A percentile compares a stretch with the other conserved stretches of the same genome.
phyloP scores from a whole-genome alignment of 2,797 vertebrate genomes.

The Syncerus caffer region DNA sequence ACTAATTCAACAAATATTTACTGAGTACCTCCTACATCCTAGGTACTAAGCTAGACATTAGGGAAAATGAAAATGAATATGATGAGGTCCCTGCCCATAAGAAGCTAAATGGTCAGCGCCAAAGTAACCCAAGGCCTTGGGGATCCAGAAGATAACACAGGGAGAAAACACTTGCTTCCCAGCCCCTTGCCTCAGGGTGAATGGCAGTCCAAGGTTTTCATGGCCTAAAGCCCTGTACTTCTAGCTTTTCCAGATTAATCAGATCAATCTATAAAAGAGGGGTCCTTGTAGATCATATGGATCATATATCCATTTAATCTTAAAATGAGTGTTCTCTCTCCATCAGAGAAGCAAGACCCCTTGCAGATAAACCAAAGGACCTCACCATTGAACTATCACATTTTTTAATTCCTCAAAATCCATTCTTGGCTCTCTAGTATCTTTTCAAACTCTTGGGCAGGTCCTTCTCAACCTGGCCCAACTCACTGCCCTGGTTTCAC shows the following conservation, averaged over 20 bases:
- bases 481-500: neutral
- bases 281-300: neutral
- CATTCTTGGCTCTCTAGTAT: neutral
- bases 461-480: neutral
- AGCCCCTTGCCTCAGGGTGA: neutral
- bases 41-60: constrained; percentile 46
- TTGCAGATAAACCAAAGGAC: neutral
- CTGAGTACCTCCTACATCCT: constrained; percentile 40
- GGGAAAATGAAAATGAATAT: constrained; percentile 51
- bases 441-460: neutral
- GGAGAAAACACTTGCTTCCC: neutral
- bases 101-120: constrained; percentile 41
- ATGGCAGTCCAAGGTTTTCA: neutral
- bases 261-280: neutral
- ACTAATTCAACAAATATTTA: constrained; percentile 72
- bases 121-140: constrained; percentile 51
- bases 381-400: neutral
- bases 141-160: constrained; percentile 32
- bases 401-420: neutral
- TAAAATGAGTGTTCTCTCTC: neutral
- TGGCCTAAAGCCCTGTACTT: neutral
- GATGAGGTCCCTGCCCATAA: neutral
- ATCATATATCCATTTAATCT: neutral
- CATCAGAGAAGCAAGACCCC: neutral
- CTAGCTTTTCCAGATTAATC: neutral